A percentile compares a stretch with the other conserved stretches of the same genome.
These are phyloP conservation scores for Passer montanus DNA, from an alignment of 2,113 vertebrate species.

Conservation along the genomic window DNA sequence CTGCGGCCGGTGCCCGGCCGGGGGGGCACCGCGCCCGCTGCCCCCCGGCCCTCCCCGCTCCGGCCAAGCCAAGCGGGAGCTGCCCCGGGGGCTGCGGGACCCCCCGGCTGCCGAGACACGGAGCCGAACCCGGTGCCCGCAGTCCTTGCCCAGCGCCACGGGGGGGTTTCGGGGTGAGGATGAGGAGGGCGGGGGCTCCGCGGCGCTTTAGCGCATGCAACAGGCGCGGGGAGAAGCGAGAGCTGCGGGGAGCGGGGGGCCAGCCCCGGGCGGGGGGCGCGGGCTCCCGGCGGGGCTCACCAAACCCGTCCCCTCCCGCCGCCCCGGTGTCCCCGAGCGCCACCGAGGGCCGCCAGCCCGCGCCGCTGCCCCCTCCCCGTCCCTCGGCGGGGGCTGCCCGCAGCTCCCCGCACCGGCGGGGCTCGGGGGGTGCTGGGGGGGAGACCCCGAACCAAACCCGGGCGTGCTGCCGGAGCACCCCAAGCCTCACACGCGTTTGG, in stretches of 20 bases:
- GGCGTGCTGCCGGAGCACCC: rapidly evolving
- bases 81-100: background rate
- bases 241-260: background rate
- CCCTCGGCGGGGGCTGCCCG: background rate
- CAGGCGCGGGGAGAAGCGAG: background rate
- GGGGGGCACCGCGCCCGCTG: background rate
- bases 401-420: background rate
- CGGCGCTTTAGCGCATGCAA: conserved; percentile 21
- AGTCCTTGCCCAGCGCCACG: background rate
- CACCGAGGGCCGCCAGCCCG: background rate
- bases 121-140: background rate
- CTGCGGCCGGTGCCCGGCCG: background rate
- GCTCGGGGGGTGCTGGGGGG: no score
- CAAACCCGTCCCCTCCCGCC: background rate
- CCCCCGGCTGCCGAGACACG: background rate
- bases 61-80: conserved; percentile 4
- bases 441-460: background rate
- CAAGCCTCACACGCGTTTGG: conserved; percentile 56
- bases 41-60: background rate
- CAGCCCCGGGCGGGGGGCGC: rapidly evolving
- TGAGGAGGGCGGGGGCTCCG: background rate
- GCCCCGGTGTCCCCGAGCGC: background rate
- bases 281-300: background rate
- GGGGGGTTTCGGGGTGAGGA: background rate
- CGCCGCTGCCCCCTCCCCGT: background rate